Percentiles rank a stretch among this genome's conserved stretches.
Conservation (phyloP, 1,140 invertebrate species). For the Phymorhynchus buccinoides region DNA sequence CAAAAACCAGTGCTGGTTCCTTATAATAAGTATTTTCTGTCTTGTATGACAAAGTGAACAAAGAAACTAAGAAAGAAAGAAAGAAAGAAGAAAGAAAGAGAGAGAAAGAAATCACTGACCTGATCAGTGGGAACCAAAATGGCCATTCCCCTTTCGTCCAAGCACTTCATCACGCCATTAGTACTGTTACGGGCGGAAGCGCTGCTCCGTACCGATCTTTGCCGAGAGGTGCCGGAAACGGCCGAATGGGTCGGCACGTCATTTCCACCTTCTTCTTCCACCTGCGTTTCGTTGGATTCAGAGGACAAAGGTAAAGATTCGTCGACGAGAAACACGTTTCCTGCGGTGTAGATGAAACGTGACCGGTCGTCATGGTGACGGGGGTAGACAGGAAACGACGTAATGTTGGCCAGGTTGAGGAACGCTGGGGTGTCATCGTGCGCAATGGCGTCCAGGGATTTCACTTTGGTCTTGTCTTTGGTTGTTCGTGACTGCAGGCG, state of each 20-base stretch:
- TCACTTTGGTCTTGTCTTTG: slow-evolving; percentile 44
- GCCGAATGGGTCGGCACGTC: neutral
- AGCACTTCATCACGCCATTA: slow-evolving; percentile 43
- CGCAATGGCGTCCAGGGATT: slow-evolving; percentile 41
- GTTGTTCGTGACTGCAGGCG: slow-evolving; percentile 47
- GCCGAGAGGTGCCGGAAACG: neutral
- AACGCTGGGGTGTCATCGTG: slow-evolving; percentile 44
- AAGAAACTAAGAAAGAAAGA: no score
- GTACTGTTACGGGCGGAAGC: neutral
- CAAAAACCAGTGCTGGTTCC: no score
- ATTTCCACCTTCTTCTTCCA: neutral
- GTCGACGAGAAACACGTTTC: slow-evolving; percentile 53
- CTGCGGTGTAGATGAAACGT: slow-evolving; percentile 45
- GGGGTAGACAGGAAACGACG: slow-evolving; percentile 41
- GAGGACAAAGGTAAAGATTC: neutral
- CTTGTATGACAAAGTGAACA: no score
- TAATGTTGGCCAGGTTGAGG: slow-evolving; percentile 48
- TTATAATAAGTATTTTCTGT: no score
- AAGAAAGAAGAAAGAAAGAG: no score
- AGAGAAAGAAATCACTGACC: slow-evolving; percentile 39
- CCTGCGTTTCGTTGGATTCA: neutral
- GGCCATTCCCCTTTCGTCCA: slow-evolving; percentile 47
- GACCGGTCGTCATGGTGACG: slow-evolving; percentile 41
- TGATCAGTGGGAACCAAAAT: slow-evolving; percentile 44
- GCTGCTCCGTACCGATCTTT: neutral